Evolutionary conservation across 1,140 invertebrate genomes (phyloP).

Genomic region (Acromyrmex charruanus): DNA sequence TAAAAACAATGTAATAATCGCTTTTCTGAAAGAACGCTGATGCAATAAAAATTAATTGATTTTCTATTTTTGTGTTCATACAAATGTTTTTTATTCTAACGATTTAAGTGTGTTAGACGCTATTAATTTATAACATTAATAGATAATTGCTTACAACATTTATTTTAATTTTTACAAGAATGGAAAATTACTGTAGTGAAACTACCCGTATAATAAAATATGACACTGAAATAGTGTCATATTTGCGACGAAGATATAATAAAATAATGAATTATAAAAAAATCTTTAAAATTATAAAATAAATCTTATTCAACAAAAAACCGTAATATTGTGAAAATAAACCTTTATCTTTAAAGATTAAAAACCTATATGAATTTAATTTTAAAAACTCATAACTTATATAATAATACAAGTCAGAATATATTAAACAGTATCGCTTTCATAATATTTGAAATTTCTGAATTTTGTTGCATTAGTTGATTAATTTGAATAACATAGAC

Average conservation of each 20-base stretch:
- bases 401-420: not conserved
- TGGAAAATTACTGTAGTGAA: no score
- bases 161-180: not conserved
- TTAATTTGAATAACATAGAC: no score
- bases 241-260: no score
- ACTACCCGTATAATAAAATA: no score
- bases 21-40: not conserved
- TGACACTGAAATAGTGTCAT: no score
- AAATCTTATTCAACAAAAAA: no score
- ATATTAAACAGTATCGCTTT: not conserved
- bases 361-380: not conserved
- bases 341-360: no score
- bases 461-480: not conserved
- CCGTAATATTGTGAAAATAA: no score
- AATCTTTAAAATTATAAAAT: no score
- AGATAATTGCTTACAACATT: not conserved
- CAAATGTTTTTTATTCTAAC: not conserved
- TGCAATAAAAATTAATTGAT: not conserved
- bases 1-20: slow-evolving; percentile 40
- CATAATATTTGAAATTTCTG: not conserved
- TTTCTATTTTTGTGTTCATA: not conserved
- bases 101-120: not conserved
- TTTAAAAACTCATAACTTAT: not conserved
- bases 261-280: no score
- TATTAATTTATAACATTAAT: not conserved